Conservation (phyloP, 2,797 vertebrate species). For the Cossypha polioptera region DNA sequence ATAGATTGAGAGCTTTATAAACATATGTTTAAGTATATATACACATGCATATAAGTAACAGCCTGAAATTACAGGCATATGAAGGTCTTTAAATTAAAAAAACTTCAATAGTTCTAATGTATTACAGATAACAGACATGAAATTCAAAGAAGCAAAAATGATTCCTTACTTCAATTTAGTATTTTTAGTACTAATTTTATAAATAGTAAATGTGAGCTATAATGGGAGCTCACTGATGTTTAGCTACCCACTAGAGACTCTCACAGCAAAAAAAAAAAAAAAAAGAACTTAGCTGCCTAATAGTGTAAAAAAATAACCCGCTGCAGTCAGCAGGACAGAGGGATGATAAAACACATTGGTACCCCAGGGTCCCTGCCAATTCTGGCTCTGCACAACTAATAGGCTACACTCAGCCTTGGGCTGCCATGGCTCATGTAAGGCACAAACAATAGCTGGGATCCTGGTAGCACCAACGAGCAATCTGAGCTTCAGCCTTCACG, state of each 20-base stretch:
- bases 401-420: not conserved
- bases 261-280: not conserved
- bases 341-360: not conserved
- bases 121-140: not conserved
- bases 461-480: not conserved
- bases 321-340: slow-evolving; percentile 22
- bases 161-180: not conserved
- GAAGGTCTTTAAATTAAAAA: not conserved
- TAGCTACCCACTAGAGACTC: not conserved
- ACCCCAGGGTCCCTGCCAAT: not conserved
- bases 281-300: not conserved
- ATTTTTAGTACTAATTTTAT: slow-evolving; percentile 2
- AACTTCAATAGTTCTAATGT: accelerated
- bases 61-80: not conserved
- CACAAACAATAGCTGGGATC: not conserved
- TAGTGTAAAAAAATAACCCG: not conserved
- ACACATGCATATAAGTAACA: not conserved
- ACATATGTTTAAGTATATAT: not conserved
- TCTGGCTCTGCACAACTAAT: not conserved
- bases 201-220: not conserved
- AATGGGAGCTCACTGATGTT: not conserved
- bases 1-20: not conserved
- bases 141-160: not conserved
- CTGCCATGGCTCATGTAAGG: not conserved
- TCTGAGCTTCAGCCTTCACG: not conserved